These are phyloP conservation scores for Cryptocheilus praepositus DNA, from an alignment of 2,888 invertebrate genomes.

Conservation along the genomic window DNA sequence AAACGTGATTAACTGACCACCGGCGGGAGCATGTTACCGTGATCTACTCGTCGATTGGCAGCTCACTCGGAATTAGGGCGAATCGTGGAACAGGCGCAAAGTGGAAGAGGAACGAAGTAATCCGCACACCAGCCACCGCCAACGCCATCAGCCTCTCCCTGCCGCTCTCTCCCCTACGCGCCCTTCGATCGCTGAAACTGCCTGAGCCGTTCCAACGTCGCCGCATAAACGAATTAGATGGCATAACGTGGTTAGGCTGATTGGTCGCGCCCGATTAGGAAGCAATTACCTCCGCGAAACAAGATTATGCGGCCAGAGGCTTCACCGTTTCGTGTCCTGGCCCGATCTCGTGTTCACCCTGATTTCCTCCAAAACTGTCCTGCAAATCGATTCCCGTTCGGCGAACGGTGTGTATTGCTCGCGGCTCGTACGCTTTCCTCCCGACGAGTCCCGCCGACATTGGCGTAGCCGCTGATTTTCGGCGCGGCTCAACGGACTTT, in stretches of 20 bases:
- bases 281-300: slow-evolving; percentile 57
- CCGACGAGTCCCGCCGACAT: no score
- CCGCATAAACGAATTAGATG: slow-evolving; percentile 54
- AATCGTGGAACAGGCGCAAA: slow-evolving; percentile 27
- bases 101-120: slow-evolving; percentile 17
- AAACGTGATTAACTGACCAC: slow-evolving; percentile 42
- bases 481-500: no score
- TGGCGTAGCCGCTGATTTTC: no score
- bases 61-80: slow-evolving; percentile 23
- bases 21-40: slow-evolving; percentile 27
- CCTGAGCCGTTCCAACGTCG: slow-evolving; percentile 37
- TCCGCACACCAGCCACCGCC: slow-evolving; percentile 15
- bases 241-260: slow-evolving; percentile 57
- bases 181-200: slow-evolving; percentile 16
- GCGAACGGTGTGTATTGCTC: no score
- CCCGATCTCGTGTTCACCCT: background rate
- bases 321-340: slow-evolving; percentile 28
- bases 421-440: no score
- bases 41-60: slow-evolving; percentile 24
- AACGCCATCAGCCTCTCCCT: slow-evolving; percentile 7
- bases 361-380: slow-evolving; percentile 43
- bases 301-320: slow-evolving; percentile 57
- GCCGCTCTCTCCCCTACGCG: background rate
- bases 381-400: slow-evolving; percentile 25
- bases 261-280: slow-evolving; percentile 60